Percentiles rank a stretch among this genome's conserved stretches.
Conservation (phyloP, 2,888 invertebrate genomes). For the Melikaiella ostensackeni region DNA sequence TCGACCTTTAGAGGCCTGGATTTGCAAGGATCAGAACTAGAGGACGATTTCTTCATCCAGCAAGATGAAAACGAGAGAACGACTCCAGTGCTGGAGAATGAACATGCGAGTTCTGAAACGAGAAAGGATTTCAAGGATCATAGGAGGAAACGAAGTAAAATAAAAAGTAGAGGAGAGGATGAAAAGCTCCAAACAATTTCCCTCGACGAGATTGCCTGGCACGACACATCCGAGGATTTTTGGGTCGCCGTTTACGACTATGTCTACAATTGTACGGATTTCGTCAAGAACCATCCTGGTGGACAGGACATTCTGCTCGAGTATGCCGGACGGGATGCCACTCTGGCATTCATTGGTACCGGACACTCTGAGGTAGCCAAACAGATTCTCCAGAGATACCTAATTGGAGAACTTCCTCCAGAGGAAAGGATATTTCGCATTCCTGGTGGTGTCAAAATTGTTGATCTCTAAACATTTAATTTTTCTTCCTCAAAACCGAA, state of each 20-base stretch:
- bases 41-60: constrained; percentile 28
- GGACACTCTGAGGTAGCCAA: constrained; percentile 86
- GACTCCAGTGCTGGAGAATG: constrained; percentile 6
- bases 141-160: neutral
- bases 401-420: constrained; percentile 87
- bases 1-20: constrained; percentile 46
- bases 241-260: constrained; percentile 94
- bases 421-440: constrained; percentile 86
- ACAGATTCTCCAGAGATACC: constrained; percentile 83
- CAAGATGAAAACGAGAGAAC: constrained; percentile 39
- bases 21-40: constrained; percentile 40
- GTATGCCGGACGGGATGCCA: constrained; percentile 91
- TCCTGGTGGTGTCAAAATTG: constrained; percentile 79
- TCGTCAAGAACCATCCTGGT: constrained; percentile 90
- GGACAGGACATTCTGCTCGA: constrained; percentile 90
- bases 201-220: constrained; percentile 87
- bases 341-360: constrained; percentile 87
- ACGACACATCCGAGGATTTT: constrained; percentile 86
- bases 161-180: constrained; percentile 33
- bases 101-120: constrained; percentile 26
- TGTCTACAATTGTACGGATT: constrained; percentile 89
- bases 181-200: constrained; percentile 76
- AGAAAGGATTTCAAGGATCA: constrained; percentile 26
- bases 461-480: constrained; percentile 3
- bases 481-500: neutral